phyloP scores from a whole-genome alignment of 2,888 invertebrate genomes.

The Criorhina ranunculi region DNA sequence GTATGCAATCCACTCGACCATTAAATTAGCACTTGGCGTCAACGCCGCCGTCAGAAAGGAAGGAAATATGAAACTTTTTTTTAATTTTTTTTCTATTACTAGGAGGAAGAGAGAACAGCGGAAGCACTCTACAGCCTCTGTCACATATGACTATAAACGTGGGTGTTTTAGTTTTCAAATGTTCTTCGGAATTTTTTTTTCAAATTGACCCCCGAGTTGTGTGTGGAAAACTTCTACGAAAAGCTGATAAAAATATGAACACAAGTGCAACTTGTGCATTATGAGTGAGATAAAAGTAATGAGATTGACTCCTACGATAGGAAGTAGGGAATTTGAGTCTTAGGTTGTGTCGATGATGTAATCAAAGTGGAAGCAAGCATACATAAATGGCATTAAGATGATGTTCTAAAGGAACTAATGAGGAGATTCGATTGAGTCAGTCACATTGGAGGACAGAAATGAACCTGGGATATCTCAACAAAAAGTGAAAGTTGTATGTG shows the following conservation, averaged over 20 bases:
- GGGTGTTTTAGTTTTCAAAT: slow-evolving; percentile 29
- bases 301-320: slow-evolving; percentile 18
- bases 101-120: not conserved
- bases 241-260: slow-evolving; percentile 15
- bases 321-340: not conserved
- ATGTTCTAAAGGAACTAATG: too few relatives aligned
- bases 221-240: slow-evolving; percentile 18
- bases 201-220: slow-evolving; percentile 47
- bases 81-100: slow-evolving; percentile 58
- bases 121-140: not conserved
- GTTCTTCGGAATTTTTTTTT: slow-evolving; percentile 50
- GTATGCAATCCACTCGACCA: slow-evolving; percentile 69
- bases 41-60: slow-evolving; percentile 69
- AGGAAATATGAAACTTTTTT: slow-evolving; percentile 75
- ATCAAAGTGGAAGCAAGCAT: not conserved
- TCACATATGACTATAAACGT: not conserved
- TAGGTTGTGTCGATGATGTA: not conserved
- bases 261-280: slow-evolving; percentile 27
- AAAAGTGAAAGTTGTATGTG: too few relatives aligned
- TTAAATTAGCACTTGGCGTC: slow-evolving; percentile 76
- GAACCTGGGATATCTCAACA: too few relatives aligned
- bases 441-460: too few relatives aligned
- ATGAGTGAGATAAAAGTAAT: slow-evolving; percentile 16
- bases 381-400: too few relatives aligned
- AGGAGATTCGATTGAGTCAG: too few relatives aligned